phyloP scores from a whole-genome alignment of 2,797 vertebrate genomes.

The Pangasius sanitwongsei region DNA sequence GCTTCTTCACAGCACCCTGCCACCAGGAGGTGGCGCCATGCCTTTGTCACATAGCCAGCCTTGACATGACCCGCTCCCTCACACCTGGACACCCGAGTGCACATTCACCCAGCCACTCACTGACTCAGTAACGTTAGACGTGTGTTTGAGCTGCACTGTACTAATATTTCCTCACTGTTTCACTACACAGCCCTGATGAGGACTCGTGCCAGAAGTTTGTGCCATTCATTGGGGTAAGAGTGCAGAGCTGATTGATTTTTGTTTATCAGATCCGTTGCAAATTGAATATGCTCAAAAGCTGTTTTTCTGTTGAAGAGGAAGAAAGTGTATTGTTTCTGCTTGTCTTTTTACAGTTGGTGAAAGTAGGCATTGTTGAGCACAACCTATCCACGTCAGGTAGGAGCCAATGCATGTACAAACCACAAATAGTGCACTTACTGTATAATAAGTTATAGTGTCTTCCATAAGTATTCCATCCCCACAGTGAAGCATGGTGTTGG shows the following conservation, averaged over 20 bases:
- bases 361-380: conserved; percentile 69
- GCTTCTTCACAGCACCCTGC: conserved; percentile 41
- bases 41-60: conserved; percentile 43
- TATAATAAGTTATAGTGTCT: background rate
- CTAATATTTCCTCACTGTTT: conserved; percentile 24
- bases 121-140: background rate
- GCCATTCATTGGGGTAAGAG: conserved; percentile 58
- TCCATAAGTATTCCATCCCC: background rate
- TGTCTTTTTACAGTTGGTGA: conserved; percentile 61
- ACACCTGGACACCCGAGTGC: conserved; percentile 34
- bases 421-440: background rate
- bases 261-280: background rate
- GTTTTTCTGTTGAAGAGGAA: background rate
- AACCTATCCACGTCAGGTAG: conserved; percentile 63
- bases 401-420: conserved; percentile 22
- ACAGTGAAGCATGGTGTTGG: conserved; percentile 20
- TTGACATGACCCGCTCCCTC: conserved; percentile 37
- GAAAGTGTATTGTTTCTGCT: background rate
- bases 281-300: background rate
- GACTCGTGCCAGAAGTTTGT: conserved; percentile 62
- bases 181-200: conserved; percentile 55
- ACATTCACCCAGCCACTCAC: conserved; percentile 28
- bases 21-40: conserved; percentile 41
- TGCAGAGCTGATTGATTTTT: background rate
- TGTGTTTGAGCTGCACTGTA: background rate